Conservation (phyloP, 2,113 vertebrate genomes). For the Leptobrachium ailaonicum region DNA sequence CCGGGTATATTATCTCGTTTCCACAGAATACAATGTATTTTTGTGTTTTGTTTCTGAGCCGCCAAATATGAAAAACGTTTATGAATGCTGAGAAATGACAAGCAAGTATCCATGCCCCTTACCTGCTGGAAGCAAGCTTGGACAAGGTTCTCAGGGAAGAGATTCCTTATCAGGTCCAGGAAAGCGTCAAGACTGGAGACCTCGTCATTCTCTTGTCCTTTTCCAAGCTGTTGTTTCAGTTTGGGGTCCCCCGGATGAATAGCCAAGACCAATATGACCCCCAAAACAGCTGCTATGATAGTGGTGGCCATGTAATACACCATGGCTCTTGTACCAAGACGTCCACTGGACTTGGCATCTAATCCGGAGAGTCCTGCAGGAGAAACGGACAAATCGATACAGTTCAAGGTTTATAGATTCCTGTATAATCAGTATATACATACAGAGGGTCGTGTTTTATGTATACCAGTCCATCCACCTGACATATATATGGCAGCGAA, state of each 20-base stretch:
- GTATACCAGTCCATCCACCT: neutral
- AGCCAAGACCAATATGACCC: slow-evolving; percentile 92
- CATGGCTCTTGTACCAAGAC: slow-evolving; percentile 95
- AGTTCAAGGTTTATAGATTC: too few species aligned
- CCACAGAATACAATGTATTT: too few species aligned
- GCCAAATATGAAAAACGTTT: too few species aligned
- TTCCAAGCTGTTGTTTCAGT: slow-evolving; percentile 89
- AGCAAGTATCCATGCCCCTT: slow-evolving; percentile 27
- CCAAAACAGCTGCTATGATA: slow-evolving; percentile 91
- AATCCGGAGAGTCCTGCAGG: slow-evolving; percentile 86
- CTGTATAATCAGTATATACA: too few species aligned
- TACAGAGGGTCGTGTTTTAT: too few species aligned
- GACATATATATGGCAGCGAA: too few species aligned
- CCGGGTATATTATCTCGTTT: too few species aligned
- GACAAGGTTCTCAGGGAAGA: slow-evolving; percentile 96
- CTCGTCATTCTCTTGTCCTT: slow-evolving; percentile 90
- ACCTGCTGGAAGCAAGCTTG: slow-evolving; percentile 99
- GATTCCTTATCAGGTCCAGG: slow-evolving; percentile 94
- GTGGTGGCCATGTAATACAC: slow-evolving; percentile 97
- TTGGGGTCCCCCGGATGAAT: slow-evolving; percentile 97
- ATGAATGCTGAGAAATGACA: too few species aligned
- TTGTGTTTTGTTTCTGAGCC: too few species aligned
- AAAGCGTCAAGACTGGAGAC: slow-evolving; percentile 97
- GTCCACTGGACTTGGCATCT: slow-evolving; percentile 96
- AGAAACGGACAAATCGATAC: slow-evolving; percentile 38